phyloP scores from a whole-genome alignment of 2,888 invertebrate genomes.

The Crioceris asparagi region DNA sequence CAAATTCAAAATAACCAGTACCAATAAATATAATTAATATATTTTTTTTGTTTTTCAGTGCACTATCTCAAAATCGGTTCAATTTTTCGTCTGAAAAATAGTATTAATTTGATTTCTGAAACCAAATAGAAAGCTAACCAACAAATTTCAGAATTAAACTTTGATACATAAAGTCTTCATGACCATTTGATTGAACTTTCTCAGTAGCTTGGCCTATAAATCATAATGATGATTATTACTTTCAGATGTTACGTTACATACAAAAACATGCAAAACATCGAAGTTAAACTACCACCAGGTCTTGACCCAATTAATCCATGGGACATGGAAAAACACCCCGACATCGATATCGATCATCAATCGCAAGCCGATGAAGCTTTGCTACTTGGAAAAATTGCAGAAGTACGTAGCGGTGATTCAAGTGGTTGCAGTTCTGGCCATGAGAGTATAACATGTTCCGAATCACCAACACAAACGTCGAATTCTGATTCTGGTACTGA shows the following conservation, averaged over 20 bases:
- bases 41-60: no score
- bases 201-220: no score
- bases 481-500: constrained; percentile 40
- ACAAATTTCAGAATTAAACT: no score
- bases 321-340: constrained; percentile 27
- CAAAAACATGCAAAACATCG: constrained; percentile 54
- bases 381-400: constrained; percentile 27
- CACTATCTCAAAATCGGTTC: no score
- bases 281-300: constrained; percentile 56
- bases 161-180: no score
- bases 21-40: no score
- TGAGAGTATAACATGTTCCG: constrained; percentile 46
- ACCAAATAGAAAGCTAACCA: no score
- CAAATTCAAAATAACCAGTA: no score
- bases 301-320: constrained; percentile 34
- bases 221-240: no score
- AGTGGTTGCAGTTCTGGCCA: constrained; percentile 48
- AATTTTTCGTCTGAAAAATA: no score
- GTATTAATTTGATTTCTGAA: no score
- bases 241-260: constrained; percentile 50
- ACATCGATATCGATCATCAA: constrained; percentile 21
- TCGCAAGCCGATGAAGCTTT: constrained; percentile 30
- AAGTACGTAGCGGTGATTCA: constrained; percentile 43
- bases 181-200: no score
- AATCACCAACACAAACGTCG: constrained; percentile 42